Evolutionary conservation across 1,140 invertebrate genomes (phyloP), one percentile per base, ranked within the genome.

Genomic region (Zophobas morio): DNA sequence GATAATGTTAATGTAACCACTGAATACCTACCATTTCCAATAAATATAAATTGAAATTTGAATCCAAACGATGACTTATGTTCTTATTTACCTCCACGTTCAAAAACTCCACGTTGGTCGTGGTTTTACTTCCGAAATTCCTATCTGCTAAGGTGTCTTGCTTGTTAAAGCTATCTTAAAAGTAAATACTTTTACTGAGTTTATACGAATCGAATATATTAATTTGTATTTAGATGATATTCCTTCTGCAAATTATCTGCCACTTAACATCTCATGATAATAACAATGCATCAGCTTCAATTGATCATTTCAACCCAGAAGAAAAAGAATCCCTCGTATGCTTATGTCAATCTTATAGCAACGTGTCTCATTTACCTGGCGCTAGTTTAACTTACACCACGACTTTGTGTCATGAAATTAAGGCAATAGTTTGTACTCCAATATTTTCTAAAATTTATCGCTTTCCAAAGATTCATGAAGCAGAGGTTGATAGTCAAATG

Each of bases 401-500:
- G 20, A 20, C 20, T 20, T 20, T 20, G 20, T 20, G 20, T 70
- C 83, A 85, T 77, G 70, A 82, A 79, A 86, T 86, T 40, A 66
- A 70, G 6, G 78, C 79, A 49, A 81, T 76, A 34, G 35, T 63
- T 51, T 34, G 71, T 36, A 84, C 42, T 33, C 84, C 84, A 40
- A 81, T 85, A 36, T 51, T 53, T 49, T 54, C 82, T 1, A 85
- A 85, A 83, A 78, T 77, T 8, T 86, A 86, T 79, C 51, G 84
- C 39, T 84, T 81, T 46, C 85, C 86, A 2, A 74, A 86, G 79
- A 66, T 84, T 6, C 85, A 87, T 70, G 81, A 86, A 80, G 63
- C 84, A 42, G 86, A 88, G 83, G 79, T 88, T 3, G 79, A 85
- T 60, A 83, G 77, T 37, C 86, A 87, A 80, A 83, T 87, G n/a